Percentiles rank a stretch among this genome's conserved stretches.
Evolutionary conservation across 2,113 vertebrate genomes (phyloP).

Genomic region (Herpetotheres cachinnans): DNA sequence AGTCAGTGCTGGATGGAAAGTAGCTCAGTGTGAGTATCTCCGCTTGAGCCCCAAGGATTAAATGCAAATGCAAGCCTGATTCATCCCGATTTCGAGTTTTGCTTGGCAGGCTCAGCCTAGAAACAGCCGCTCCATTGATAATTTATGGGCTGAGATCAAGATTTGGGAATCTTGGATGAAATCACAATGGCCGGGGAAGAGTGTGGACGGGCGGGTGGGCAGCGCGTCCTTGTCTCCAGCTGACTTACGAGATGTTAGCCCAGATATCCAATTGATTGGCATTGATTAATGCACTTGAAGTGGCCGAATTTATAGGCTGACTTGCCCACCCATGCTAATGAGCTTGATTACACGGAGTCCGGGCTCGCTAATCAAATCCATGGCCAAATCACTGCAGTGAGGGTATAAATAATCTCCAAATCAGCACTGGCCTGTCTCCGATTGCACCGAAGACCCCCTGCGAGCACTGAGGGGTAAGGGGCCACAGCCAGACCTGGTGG

Average conservation of each 20-base stretch:
- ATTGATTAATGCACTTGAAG: not conserved
- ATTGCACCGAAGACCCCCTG: fast-evolving
- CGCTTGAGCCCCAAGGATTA: not conserved
- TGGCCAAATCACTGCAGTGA: not conserved
- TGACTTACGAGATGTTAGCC: not conserved
- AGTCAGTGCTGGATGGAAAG: slow-evolving; percentile 64
- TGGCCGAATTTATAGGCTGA: not conserved
- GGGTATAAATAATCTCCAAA: not conserved
- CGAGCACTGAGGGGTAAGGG: not conserved
- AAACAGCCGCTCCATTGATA: not conserved
- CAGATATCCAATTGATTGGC: not conserved
- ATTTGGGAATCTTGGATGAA: not conserved
- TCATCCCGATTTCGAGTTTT: not conserved
- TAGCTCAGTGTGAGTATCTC: slow-evolving; percentile 76
- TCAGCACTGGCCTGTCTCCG: not conserved
- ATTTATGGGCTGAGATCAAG: not conserved
- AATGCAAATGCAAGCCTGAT: not conserved
- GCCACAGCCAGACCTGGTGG: fast-evolving
- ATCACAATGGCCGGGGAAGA: fast-evolving
- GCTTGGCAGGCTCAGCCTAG: not conserved
- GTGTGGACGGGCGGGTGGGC: fast-evolving
- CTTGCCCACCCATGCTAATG: not conserved
- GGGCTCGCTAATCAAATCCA: not conserved
- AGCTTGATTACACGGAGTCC: not conserved
- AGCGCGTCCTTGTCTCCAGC: fast-evolving